Conservation (phyloP, 2,888 invertebrate species). For the Cylloceria caligata region DNA sequence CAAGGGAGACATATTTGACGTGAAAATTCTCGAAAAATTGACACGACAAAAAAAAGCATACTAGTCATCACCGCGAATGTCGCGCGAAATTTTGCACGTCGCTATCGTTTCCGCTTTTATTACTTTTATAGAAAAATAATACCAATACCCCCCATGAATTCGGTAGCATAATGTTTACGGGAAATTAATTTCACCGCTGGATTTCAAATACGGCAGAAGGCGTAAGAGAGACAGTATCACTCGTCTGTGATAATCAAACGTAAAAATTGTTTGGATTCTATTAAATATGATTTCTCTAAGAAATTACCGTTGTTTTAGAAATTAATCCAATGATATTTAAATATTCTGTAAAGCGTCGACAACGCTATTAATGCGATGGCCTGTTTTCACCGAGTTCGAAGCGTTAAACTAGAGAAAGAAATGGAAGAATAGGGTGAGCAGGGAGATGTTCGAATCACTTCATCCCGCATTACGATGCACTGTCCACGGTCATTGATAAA, state of each 20-base stretch:
- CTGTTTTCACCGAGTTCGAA: background rate
- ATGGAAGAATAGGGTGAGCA: background rate
- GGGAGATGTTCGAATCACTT: slow-evolving; percentile 21
- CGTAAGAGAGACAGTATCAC: background rate
- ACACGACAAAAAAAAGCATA: slow-evolving; percentile 39
- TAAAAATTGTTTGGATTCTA: background rate
- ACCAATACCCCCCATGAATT: too few relatives aligned
- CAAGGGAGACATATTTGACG: slow-evolving; percentile 45
- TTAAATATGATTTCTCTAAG: background rate
- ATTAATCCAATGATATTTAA: background rate
- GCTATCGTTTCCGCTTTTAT: background rate
- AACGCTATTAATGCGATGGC: background rate
- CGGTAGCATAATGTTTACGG: too few relatives aligned
- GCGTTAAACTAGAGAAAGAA: background rate
- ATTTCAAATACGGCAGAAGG: slow-evolving; percentile 30
- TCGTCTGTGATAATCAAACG: slow-evolving; percentile 28
- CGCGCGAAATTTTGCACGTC: slow-evolving; percentile 52
- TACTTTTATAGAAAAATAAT: slow-evolving; percentile 40
- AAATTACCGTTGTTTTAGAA: background rate
- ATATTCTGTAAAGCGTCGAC: background rate
- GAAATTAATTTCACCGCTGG: slow-evolving; percentile 33
- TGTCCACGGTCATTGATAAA: slow-evolving; percentile 48
- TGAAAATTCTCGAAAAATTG: slow-evolving; percentile 50
- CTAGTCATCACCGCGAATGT: slow-evolving; percentile 48
- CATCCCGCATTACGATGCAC: slow-evolving; percentile 21